Conservation (phyloP, 2,888 invertebrate genomes). For the Helleia helle region DNA sequence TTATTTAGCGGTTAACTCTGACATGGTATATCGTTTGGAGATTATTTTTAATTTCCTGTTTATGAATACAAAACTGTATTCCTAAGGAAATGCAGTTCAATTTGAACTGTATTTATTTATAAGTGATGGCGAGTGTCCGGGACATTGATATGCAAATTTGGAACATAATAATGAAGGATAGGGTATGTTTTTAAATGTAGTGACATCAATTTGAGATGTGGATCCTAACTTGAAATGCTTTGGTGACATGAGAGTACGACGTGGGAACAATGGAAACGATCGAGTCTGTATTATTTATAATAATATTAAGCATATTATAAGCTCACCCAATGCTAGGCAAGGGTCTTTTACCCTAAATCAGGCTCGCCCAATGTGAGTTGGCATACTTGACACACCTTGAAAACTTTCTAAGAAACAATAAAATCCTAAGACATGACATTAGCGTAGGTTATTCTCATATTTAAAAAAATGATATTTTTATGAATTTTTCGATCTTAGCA, state of each 20-base stretch:
- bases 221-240: slow-evolving; percentile 63
- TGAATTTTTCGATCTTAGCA: no score
- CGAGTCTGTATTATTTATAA: slow-evolving; percentile 27
- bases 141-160: slow-evolving; percentile 32
- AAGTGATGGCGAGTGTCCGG: slow-evolving; percentile 13
- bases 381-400: no score
- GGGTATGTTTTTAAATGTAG: slow-evolving; percentile 23
- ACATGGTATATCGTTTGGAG: slow-evolving; percentile 1
- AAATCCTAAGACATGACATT: no score
- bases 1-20: slow-evolving; percentile 7
- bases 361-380: no score
- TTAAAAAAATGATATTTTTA: no score
- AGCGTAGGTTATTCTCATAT: no score
- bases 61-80: slow-evolving; percentile 12
- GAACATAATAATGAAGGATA: slow-evolving; percentile 24
- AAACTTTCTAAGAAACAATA: no score
- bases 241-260: slow-evolving; percentile 66
- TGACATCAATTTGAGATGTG: slow-evolving; percentile 27
- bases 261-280: slow-evolving; percentile 31
- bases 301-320: no score
- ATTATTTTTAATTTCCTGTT: not conserved
- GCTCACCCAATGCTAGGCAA: no score
- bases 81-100: slow-evolving; percentile 5
- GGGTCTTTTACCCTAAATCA: no score
- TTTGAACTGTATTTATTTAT: slow-evolving; percentile 13